Percentiles rank a stretch among this genome's conserved stretches.
These are phyloP conservation scores for honey bee (Apis mellifera) DNA, from an alignment of 1,140 invertebrate genomes.

Conservation along the genomic window DNA sequence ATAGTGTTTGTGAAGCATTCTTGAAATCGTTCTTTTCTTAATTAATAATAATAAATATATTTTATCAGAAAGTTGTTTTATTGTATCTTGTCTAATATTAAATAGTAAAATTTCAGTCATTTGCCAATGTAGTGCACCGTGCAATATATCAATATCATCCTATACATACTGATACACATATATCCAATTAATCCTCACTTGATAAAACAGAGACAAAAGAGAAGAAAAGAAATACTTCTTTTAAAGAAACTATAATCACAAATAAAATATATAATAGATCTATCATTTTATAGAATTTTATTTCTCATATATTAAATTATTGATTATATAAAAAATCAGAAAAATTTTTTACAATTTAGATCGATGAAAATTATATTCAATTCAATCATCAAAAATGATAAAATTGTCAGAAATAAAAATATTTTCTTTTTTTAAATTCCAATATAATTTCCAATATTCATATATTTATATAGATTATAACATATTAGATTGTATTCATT, in stretches of 20 bases:
- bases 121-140: constrained; percentile 56
- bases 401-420: no score
- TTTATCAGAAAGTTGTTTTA: constrained; percentile 11
- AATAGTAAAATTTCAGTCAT: constrained; percentile 51
- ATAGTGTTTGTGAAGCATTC: constrained; percentile 7
- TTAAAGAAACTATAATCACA: not conserved
- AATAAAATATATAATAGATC: not conserved
- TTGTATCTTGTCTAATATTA: constrained; percentile 49
- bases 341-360: no score
- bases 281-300: no score
- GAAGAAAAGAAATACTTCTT: constrained; percentile 17
- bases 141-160: constrained; percentile 45
- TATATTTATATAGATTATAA: no score
- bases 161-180: constrained; percentile 24
- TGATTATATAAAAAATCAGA: no score
- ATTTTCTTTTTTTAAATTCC: no score
- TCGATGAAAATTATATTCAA: no score
- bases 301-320: no score
- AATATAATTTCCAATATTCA: no score
- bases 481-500: no score
- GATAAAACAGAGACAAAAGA: constrained; percentile 34
- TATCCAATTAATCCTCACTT: constrained; percentile 48
- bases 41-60: not conserved
- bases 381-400: no score
- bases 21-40: not conserved